Base-by-base conservation (phyloP, 2,113 vertebrate genomes). In the Xenopus borealis region DNA sequence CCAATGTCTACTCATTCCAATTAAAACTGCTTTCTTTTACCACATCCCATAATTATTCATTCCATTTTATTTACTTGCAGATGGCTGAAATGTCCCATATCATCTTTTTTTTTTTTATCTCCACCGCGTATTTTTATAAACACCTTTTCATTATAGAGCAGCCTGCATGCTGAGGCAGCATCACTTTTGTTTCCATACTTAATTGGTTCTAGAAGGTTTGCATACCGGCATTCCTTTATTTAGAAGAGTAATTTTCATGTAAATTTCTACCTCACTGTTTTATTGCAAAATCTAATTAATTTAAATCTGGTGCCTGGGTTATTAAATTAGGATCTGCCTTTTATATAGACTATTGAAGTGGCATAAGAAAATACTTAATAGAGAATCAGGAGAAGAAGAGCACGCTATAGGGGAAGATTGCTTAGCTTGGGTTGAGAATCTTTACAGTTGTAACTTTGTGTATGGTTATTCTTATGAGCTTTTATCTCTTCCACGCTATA, bases 281-380 rank as follows among this genome's bases (percentile, higher is more conserved):
- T 77, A 79, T 73, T 13, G 59, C 46, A 73, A 59, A 72, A 77
- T 72, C 75, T 81, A 78, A 84, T 82, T 85, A 85, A 82, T 86
- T 82, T 81, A 82, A 76, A 80, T 82, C 70, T 23, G 79, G 72
- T 76, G 79, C 78, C 78, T 76, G 80, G 78, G 61, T 85, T 81
- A 82, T 82, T 85, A 80, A 83, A 82, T 78, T 72, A 66, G 79
- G 72, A 78, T 83, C 72, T 81, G 80, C 62, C 67, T 81, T 82
- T 78, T 81, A 70, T 80, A 72, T 83, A 72, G 83, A 82, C 81
- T 74, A 83, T 83, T 80, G 53, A 84, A 83, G 27, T 74, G 74
- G 78, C 77, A 23, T 81, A 76, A 14, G 40, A 74, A 80, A 77
- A 18, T 66, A 63, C 50, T 75, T 77, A 77, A 77, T 64, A 70